Conservation (phyloP, 2,797 vertebrate species). For the Leucoraja ocellata region DNA sequence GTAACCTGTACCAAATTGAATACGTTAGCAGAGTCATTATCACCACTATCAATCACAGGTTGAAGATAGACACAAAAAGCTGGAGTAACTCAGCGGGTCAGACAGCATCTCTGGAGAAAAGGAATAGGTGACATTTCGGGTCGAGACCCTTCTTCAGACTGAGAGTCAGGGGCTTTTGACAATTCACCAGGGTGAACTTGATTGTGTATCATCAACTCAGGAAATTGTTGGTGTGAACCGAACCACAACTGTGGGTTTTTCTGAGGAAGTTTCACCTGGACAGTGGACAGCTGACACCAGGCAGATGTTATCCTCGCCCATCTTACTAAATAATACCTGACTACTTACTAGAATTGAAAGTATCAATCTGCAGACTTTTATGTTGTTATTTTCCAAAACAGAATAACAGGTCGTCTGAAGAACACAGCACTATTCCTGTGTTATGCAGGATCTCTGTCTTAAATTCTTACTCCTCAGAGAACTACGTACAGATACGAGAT, state of each 20-base stretch:
- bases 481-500: neutral
- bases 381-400: neutral
- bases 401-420: neutral
- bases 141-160: no score
- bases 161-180: no score
- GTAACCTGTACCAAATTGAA: neutral
- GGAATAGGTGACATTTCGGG: no score
- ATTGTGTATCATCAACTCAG: neutral
- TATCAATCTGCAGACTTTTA: neutral
- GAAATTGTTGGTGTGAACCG: neutral
- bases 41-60: neutral
- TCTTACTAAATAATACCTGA: neutral
- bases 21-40: neutral
- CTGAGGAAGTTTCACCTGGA: neutral
- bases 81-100: no score
- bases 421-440: neutral
- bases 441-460: neutral
- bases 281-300: neutral
- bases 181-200: neutral
- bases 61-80: neutral
- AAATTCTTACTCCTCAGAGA: neutral
- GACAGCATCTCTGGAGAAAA: no score
- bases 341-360: neutral
- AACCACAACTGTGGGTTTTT: neutral
- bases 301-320: neutral